Evolutionary conservation across 2,797 vertebrate genomes (phyloP).

Genomic region (Synanceia verrucosa): DNA sequence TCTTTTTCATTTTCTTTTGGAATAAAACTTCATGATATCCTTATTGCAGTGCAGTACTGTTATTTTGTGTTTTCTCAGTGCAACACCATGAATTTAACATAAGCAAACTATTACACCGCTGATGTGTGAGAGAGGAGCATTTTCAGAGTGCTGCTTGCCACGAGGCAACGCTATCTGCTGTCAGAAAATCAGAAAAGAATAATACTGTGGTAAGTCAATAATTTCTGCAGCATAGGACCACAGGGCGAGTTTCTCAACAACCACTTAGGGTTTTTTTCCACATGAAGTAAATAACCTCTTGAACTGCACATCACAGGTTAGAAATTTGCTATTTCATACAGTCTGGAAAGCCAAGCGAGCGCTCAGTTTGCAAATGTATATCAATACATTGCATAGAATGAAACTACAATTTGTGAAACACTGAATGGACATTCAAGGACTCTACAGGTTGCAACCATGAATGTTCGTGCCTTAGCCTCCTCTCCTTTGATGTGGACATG

Average conservation of each 20-base stretch:
- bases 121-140: neutral
- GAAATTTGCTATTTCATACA: neutral
- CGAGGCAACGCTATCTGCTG: neutral
- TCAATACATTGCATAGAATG: slow-evolving; percentile 5
- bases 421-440: slow-evolving; percentile 12
- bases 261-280: neutral
- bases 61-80: neutral
- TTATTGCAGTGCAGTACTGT: neutral
- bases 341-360: neutral
- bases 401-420: slow-evolving; percentile 39
- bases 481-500: slow-evolving; percentile 31
- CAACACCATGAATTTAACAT: slow-evolving; percentile 7
- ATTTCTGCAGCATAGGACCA: neutral
- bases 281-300: slow-evolving; percentile 1
- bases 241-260: neutral
- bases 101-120: neutral
- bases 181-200: neutral
- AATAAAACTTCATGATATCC: neutral
- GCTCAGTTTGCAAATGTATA: neutral
- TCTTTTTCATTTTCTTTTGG: slow-evolving; percentile 8
- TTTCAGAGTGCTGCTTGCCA: slow-evolving; percentile 3
- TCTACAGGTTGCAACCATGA: slow-evolving; percentile 3
- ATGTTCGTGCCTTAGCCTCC: slow-evolving; percentile 13
- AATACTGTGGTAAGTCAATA: neutral
- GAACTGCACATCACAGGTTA: neutral